phyloP scores from a whole-genome alignment of 2,888 invertebrate genomes.

The Eulithis testata region DNA sequence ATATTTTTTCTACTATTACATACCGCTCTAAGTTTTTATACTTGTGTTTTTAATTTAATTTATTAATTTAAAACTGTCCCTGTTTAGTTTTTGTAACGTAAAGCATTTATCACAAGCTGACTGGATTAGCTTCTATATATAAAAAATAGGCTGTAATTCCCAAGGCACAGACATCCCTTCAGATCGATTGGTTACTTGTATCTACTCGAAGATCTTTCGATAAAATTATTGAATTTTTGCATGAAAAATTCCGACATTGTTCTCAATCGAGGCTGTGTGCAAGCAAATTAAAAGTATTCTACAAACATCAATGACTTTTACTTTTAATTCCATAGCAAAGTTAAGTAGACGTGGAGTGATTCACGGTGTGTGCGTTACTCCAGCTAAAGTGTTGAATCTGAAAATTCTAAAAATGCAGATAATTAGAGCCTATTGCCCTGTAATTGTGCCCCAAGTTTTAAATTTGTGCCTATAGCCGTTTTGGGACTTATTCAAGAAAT shows the following conservation, averaged over 20 bases:
- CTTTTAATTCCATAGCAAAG: not conserved
- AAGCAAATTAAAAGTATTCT: constrained; percentile 83
- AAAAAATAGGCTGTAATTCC: no score
- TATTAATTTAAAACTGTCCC: constrained; percentile 17
- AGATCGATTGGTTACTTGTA: no score
- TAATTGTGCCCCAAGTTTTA: no score
- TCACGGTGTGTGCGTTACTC: no score
- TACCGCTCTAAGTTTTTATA: constrained; percentile 29
- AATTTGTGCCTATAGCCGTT: no score
- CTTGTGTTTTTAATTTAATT: constrained; percentile 32
- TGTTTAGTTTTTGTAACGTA: constrained; percentile 22
- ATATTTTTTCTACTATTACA: constrained; percentile 39
- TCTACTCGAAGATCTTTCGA: no score
- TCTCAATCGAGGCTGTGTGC: constrained; percentile 83
- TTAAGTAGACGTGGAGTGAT: no score
- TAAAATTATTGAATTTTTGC: constrained; percentile 47
- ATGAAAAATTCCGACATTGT: constrained; percentile 61
- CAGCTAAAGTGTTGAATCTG: no score
- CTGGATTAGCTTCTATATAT: constrained; percentile 15
- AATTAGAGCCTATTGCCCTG: no score
- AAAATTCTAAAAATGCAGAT: no score
- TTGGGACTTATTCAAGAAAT: no score
- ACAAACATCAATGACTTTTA: constrained; percentile 47
- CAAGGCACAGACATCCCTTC: no score
- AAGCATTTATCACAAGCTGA: constrained; percentile 6